Conservation (phyloP, 2,888 invertebrate species). For the Hypercompe scribonia region DNA sequence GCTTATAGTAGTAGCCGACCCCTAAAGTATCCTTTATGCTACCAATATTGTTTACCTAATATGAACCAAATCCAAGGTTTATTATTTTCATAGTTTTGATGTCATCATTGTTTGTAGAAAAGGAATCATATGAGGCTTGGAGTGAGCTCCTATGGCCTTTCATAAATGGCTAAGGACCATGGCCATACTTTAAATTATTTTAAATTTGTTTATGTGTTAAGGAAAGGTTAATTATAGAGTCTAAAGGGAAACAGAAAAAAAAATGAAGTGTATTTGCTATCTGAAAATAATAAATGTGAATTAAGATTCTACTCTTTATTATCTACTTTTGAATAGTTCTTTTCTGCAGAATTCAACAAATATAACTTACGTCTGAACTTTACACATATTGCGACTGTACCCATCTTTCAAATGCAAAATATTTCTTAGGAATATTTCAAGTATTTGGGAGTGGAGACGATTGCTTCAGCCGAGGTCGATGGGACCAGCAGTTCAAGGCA, state of each 20-base stretch:
- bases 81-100: background rate
- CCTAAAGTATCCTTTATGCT: no score
- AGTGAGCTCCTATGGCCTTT: no score
- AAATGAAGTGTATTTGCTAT: no score
- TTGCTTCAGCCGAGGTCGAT: conserved; percentile 18
- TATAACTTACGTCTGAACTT: background rate
- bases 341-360: background rate
- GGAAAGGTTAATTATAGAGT: no score
- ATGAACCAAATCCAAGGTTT: background rate
- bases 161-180: no score
- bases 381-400: background rate
- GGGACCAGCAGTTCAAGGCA: conserved; percentile 26
- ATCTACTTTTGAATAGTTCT: no score
- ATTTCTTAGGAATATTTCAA: background rate
- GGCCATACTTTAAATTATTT: no score
- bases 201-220: no score
- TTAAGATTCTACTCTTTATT: no score
- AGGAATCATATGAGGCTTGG: background rate
- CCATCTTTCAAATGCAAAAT: background rate
- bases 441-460: background rate
- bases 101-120: background rate
- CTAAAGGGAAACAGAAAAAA: no score
- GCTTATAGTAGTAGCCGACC: background rate
- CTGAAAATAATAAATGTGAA: no score
- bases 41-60: background rate